Conservation (phyloP, 1,140 invertebrate genomes). For the Brachionus rubens region DNA sequence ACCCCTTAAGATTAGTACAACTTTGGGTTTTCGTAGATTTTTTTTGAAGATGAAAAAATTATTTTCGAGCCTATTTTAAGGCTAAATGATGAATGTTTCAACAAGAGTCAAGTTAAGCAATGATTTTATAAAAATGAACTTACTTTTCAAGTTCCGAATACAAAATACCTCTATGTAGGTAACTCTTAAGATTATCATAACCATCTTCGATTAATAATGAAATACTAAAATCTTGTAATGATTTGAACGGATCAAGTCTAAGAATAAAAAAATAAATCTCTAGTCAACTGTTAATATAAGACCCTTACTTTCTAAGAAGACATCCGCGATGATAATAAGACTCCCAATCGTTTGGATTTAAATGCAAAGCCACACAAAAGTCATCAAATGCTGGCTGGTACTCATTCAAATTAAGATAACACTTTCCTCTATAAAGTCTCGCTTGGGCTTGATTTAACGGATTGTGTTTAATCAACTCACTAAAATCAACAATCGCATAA, state of each 20-base stretch:
- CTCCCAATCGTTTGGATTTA: slow-evolving; percentile 47
- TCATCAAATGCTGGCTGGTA: slow-evolving; percentile 56
- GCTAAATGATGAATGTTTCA: no score
- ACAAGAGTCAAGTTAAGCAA: no score
- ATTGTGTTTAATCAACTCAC: slow-evolving; percentile 55
- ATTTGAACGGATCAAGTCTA: slow-evolving; percentile 55
- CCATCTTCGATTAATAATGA: slow-evolving; percentile 56
- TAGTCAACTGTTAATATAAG: slow-evolving; percentile 10
- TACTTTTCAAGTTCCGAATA: slow-evolving; percentile 51
- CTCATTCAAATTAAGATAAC: slow-evolving; percentile 53
- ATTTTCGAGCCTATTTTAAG: no score
- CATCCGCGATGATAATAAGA: slow-evolving; percentile 49
- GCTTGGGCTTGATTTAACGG: slow-evolving; percentile 53
- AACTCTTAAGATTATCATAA: slow-evolving; percentile 56
- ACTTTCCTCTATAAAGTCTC: slow-evolving; percentile 53
- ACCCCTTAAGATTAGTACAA: no score
- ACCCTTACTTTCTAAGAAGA: slow-evolving; percentile 47
- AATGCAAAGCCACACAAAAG: slow-evolving; percentile 51
- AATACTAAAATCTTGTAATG: slow-evolving; percentile 58
- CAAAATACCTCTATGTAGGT: slow-evolving; percentile 58
- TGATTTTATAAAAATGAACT: slow-evolving; percentile 16
- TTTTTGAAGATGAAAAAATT: no score
- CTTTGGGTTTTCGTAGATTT: no score
- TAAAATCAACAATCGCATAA: slow-evolving; percentile 58
- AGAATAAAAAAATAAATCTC: slow-evolving; percentile 9